Evolutionary conservation across 2,113 vertebrate genomes (phyloP).

Genomic region (Zootoca vivipara): DNA sequence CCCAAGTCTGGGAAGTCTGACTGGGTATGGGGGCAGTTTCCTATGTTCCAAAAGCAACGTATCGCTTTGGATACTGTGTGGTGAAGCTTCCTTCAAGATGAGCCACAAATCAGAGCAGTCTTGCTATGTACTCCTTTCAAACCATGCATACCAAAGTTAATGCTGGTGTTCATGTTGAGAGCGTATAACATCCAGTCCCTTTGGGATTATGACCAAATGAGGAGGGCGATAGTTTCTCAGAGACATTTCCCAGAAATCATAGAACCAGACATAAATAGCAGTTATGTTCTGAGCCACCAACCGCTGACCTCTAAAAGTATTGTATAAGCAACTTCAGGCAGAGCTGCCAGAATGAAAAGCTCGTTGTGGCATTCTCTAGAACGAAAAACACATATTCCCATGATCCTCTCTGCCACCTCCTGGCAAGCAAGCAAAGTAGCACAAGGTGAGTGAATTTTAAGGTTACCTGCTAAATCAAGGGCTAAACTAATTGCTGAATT

Average conservation of each 20-base stretch:
- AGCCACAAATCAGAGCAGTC: constrained; percentile 3
- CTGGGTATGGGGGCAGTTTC: background rate
- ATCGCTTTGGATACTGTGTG: background rate
- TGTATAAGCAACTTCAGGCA: background rate
- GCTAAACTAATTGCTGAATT: constrained; percentile 16
- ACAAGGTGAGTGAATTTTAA: constrained; percentile 36
- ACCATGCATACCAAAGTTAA: background rate
- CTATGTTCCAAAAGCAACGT: background rate
- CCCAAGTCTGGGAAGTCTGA: too few species aligned
- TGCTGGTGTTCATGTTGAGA: constrained; percentile 11
- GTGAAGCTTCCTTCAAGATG: background rate
- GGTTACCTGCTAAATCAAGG: constrained; percentile 14
- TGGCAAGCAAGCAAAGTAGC: constrained; percentile 5
- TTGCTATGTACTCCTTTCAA: constrained; percentile 2
- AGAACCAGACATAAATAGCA: constrained; percentile 45
- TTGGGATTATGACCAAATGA: constrained; percentile 37
- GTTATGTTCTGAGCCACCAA: constrained; percentile 50
- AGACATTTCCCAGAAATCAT: constrained; percentile 61
- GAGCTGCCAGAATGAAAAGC: constrained; percentile 56
- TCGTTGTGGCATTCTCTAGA: constrained; percentile 42
- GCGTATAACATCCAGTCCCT: constrained; percentile 21
- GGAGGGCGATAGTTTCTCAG: constrained; percentile 31
- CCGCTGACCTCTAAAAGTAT: constrained; percentile 42
- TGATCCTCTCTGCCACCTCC: background rate
- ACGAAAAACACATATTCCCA: background rate